Conservation (phyloP, 92 coral and sea anemone species). For the Hydrozoanthus gracilis region DNA sequence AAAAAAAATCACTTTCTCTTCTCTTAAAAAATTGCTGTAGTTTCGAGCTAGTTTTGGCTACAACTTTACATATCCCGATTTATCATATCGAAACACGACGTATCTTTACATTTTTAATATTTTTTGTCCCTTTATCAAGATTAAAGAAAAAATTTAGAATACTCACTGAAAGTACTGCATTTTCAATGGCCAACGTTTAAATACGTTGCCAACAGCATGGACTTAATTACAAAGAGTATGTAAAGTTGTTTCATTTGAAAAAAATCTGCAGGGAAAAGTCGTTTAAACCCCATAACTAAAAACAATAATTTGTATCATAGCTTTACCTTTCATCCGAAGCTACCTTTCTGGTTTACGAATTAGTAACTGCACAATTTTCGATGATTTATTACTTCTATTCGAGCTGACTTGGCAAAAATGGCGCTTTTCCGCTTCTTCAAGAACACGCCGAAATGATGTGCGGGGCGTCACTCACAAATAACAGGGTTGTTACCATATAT, state of each 20-base stretch:
- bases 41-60: too few species aligned
- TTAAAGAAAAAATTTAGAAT: too few species aligned
- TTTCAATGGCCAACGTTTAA: too few species aligned
- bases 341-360: not conserved
- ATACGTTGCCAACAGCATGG: too few species aligned
- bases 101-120: too few species aligned
- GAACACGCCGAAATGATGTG: constrained; percentile 24
- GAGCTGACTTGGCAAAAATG: constrained; percentile 49
- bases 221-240: too few species aligned
- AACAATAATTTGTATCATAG: not conserved
- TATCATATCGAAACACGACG: too few species aligned
- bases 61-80: too few species aligned
- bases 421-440: constrained; percentile 49
- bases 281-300: not conserved
- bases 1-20: too few species aligned
- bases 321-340: constrained; percentile 38
- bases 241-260: not conserved
- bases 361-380: not conserved
- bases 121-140: too few species aligned
- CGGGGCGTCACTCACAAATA: constrained; percentile 55
- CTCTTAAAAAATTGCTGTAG: too few species aligned
- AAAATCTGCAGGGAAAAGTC: not conserved
- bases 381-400: not conserved
- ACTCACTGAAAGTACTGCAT: too few species aligned
- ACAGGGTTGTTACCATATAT: constrained; percentile 62